Conservation (phyloP, 2,797 vertebrate species). For the Benthosema pterotum region DNA sequence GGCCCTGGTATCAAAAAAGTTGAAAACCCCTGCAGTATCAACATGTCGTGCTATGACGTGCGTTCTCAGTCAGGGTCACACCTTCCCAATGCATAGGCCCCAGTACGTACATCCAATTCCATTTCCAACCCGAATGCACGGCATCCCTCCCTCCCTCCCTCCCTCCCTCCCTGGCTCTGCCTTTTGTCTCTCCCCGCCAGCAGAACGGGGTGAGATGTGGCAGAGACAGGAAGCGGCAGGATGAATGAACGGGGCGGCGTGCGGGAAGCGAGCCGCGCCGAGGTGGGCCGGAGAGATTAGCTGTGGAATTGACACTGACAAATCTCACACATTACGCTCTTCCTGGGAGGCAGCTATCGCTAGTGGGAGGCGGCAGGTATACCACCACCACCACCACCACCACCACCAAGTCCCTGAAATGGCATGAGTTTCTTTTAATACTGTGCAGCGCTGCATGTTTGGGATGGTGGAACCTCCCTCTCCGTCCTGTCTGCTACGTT, state of each 20-base stretch:
- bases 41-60: too few species aligned
- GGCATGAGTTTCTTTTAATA: slow-evolving; percentile 54
- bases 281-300: slow-evolving; percentile 83
- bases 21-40: too few species aligned
- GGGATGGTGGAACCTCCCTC: slow-evolving; percentile 35
- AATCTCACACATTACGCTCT: slow-evolving; percentile 82
- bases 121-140: slow-evolving; percentile 25
- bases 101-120: slow-evolving; percentile 9
- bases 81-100: not conserved
- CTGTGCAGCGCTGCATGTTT: slow-evolving; percentile 38
- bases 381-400: too few species aligned
- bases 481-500: slow-evolving; percentile 24
- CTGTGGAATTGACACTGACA: slow-evolving; percentile 82
- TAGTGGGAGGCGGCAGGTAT: slow-evolving; percentile 60
- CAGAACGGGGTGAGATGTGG: slow-evolving; percentile 36
- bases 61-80: too few species aligned
- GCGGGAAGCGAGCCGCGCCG: slow-evolving; percentile 51
- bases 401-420: slow-evolving; percentile 47
- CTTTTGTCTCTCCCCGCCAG: slow-evolving; percentile 26
- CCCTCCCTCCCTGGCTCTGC: slow-evolving; percentile 14
- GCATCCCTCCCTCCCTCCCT: slow-evolving; percentile 13
- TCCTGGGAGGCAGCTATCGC: slow-evolving; percentile 63
- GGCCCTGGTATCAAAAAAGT: too few species aligned
- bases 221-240: slow-evolving; percentile 54
- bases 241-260: slow-evolving; percentile 55